Base-by-base conservation (phyloP, 64 coral and sea anemone genomes). In the Exaiptasia diaphana region DNA sequence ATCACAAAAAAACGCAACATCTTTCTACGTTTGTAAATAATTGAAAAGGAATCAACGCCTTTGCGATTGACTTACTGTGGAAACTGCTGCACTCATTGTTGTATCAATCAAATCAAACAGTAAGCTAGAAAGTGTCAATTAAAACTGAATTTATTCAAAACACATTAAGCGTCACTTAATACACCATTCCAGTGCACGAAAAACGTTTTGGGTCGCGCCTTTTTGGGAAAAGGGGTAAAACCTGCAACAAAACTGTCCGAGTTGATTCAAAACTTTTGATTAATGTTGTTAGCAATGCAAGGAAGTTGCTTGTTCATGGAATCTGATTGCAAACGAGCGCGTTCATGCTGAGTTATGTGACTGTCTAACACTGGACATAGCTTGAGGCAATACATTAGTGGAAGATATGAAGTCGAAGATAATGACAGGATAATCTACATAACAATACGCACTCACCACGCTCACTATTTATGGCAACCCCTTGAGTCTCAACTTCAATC, bases 351-450 rank as follows among this genome's bases (percentile, higher is more conserved):
- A 20, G 27, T 65, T 13, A 35, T 65, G 61, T 65, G 61, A 65
- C 38, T 65, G 27, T 35, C 61, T 65, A 35, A 37, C 15, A 46
- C 43, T 8, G 29, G 31, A 63, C 31, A 85, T 75, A 62, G 82
- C 82, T 85, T 6, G 30, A 85, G 82, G 82, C 82, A 77, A 85
- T 74, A 71, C 82, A 85, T 85, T 85, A 85, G 53, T 48, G 20
- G 50, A 31, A 37, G 59, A 63, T 73, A 72, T 63, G 57, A 85
- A 54, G 35, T 74, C 31, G 28, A 39, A 74, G 50, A 74, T 85
- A 85, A 85, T 85, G 68, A 85, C 26, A 35, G 38, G 12, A 29
- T 85, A 58, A 85, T 85, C 30, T 85, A 62, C 82, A 85, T 85
- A 85, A 85, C 82, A 85, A 85, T 74, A 42, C 27, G 5, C 25